Evolutionary conservation across 2,797 vertebrate genomes (phyloP), one percentile per base, ranked within the genome.

Genomic region (Neomorphus geoffroyi): DNA sequence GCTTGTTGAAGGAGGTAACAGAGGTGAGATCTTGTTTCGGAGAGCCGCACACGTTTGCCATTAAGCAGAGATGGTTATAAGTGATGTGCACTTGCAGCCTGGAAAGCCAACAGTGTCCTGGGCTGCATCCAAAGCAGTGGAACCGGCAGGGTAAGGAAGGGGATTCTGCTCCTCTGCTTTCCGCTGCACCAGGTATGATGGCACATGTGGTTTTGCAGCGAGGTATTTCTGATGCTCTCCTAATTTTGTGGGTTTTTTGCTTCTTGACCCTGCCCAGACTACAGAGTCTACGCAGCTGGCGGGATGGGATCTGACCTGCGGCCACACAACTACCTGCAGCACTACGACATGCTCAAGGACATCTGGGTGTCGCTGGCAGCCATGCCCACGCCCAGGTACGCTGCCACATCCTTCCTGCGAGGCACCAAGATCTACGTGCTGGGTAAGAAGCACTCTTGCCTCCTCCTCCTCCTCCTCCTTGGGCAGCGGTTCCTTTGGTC

Each of bases 331-430:
- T 98, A 98, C 97, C 98, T 99, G 87, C 99, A 99, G 94, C 99
- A 99, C 97, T 99, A 99, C 1, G 99, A 99, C 97, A 98, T 98
- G 96, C 98, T 99, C 54, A 99, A 99, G 97, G 99, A 99, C 60
- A 98, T 99, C 96, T 99, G 99, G 99, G 99, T 99, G 30, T 98
- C 99, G 0, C 98, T 99, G 89, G 99, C 99, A 1, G 98, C 98
- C 62, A 99, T 99, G 99, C 98, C 98, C 66, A 99, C 99, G 1
- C 98, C 99, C 1, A 98, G 99, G 85, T 99, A 99, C 0, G 99
- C 99, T 13, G 98, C 99, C 96, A 99, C 98, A 3, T 98, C 98
- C 83, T 98, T 99, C 91, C 98, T 99, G 58, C 96, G 98, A 93
- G 99, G 98, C 94, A 98, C 97, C 97, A 99, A 99, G 97, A 98